Evolutionary conservation across 2,888 invertebrate species (phyloP), one percentile per base, ranked within the genome.

Genomic region (Tetheella fluctuosa): DNA sequence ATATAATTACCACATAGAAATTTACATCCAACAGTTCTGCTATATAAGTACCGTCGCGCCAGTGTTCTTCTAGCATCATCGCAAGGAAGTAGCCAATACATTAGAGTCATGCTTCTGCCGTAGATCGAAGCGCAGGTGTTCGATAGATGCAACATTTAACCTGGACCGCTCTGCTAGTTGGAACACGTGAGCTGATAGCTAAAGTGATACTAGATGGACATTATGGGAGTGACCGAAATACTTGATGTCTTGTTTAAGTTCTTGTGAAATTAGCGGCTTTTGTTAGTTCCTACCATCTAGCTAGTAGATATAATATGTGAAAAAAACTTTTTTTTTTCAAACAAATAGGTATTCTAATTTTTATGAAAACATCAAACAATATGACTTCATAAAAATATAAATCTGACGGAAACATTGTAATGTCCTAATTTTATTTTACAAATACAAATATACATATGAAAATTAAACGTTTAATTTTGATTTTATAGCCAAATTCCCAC

Each of bases 91-190:
- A 20, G 17, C 20, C 48, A 48, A 48, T 48, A 48, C 20, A 48
- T 48, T 48, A 20, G 69, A 75, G 81, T 79, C 87, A 88, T 87
- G 87, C 86, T 77, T 74, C 68, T 66, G 73, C 79, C 79, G 84
- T 87, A 85, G 79, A 87, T 86, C 79, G 85, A 68, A 60, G 70
- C 72, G 72, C 89, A 89, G 89, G 87, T 89, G 88, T 64, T 71
- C 80, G 62, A 73, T 83, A 75, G 65, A 65, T 68, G 77, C 69
- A 74, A 81, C 81, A 80, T 83, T 80, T 80, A 79, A 69, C 39
- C 39, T 39, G 39, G 39, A n/a, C 74, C 68, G 69, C 64, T 67
- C 70, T 71, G 69, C 72, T 68, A 64, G 64, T 68, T 70, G 65
- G 62, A 66, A 75, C 84, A 84, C 85, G 84, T 85, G 84, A 75